Evolutionary conservation across 2,113 vertebrate species (phyloP).

Genomic region (Glareola pratincola): DNA sequence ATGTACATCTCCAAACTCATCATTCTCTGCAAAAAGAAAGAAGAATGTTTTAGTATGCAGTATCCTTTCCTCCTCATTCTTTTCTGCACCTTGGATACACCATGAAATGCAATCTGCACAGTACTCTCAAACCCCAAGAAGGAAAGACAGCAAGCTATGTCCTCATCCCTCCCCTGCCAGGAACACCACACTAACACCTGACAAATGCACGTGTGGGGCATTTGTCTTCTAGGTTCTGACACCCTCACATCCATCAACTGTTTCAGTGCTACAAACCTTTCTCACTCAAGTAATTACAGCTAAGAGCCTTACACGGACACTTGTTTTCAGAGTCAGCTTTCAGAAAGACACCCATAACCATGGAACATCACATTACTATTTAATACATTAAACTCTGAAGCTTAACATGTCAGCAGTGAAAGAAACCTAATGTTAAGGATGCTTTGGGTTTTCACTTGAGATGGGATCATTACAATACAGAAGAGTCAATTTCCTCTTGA

Average conservation of each 20-base stretch:
- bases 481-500: neutral
- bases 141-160: neutral
- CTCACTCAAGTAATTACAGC: neutral
- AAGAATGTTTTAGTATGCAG: slow-evolving; percentile 38
- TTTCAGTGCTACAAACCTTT: neutral
- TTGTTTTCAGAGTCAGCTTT: neutral
- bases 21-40: slow-evolving; percentile 82
- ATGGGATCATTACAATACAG: neutral
- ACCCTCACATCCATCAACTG: neutral
- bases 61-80: neutral
- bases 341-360: neutral
- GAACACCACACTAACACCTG: neutral
- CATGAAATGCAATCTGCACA: neutral
- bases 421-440: neutral
- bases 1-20: slow-evolving; percentile 85
- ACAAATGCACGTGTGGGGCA: too few species aligned
- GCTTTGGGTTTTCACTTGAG: neutral
- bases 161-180: neutral
- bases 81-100: neutral
- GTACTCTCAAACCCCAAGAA: neutral
- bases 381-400: neutral
- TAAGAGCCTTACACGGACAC: neutral
- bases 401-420: neutral
- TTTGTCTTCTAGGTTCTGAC: neutral
- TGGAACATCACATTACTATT: neutral